Evolutionary conservation across 2,113 vertebrate species (phyloP).

Genomic region (Trichomycterus rosablanca): DNA sequence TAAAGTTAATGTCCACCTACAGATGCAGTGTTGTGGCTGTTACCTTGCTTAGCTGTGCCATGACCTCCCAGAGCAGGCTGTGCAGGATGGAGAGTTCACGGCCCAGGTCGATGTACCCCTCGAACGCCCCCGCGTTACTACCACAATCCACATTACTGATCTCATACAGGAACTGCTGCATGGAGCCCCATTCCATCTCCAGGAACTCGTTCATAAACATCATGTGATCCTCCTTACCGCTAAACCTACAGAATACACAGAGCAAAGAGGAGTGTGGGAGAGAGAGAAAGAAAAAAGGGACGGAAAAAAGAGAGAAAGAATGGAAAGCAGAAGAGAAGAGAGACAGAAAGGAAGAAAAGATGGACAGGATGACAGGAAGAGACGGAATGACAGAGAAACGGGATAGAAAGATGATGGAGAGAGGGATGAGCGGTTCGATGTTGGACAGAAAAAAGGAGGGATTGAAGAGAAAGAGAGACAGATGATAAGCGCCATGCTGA

Average conservation of each 20-base stretch:
- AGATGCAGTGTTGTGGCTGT: not conserved
- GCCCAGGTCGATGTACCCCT: constrained; percentile 97
- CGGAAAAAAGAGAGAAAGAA: constrained; percentile 13
- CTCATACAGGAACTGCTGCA: constrained; percentile 97
- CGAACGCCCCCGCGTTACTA: constrained; percentile 89
- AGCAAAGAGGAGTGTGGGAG: constrained; percentile 36
- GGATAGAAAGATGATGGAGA: constrained; percentile 16
- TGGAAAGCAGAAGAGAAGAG: constrained; percentile 1
- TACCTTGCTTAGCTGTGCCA: constrained; percentile 95
- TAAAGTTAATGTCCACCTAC: too few species aligned
- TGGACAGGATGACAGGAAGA: not conserved
- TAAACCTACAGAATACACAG: constrained; percentile 72
- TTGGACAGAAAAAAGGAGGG: constrained; percentile 33
- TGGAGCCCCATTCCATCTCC: constrained; percentile 96
- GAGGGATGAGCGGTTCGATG: constrained; percentile 20
- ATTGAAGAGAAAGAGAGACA: constrained; percentile 33
- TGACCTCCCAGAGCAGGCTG: constrained; percentile 92
- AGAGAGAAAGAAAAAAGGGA: constrained; percentile 24
- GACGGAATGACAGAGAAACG: not conserved
- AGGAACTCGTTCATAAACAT: constrained; percentile 98
- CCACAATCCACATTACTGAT: constrained; percentile 94
- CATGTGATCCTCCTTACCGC: constrained; percentile 95
- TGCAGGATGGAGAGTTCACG: constrained; percentile 91
- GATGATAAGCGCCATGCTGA: constrained; percentile 27
- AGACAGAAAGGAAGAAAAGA: not conserved